Conservation (phyloP, 2,888 invertebrate species). For the Rhingia rostrata region DNA sequence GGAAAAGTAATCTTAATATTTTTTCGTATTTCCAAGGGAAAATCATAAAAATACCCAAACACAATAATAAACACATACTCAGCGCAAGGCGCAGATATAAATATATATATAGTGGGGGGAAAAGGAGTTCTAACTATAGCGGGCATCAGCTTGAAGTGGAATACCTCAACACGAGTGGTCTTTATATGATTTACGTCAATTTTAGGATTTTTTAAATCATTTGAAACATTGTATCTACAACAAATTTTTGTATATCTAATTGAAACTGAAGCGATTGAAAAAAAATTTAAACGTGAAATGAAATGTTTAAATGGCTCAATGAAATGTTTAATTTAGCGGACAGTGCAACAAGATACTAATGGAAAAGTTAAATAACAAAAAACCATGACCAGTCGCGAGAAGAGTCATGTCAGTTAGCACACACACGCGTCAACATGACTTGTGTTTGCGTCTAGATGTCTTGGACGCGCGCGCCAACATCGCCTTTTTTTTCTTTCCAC, state of each 20-base stretch:
- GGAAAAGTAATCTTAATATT: conserved; percentile 50
- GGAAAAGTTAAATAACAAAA: conserved; percentile 78
- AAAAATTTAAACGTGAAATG: not conserved
- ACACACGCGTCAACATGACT: conserved; percentile 60
- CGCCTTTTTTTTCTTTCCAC: conserved; percentile 18
- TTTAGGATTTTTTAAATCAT: conserved; percentile 14
- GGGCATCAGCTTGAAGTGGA: conserved; percentile 43
- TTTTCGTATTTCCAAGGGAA: conserved; percentile 60
- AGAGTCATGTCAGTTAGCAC: conserved; percentile 65
- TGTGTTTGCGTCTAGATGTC: conserved; percentile 69
- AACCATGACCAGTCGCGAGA: conserved; percentile 43
- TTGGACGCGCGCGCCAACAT: conserved; percentile 51
- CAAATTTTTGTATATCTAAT: conserved; percentile 40
- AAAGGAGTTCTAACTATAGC: conserved; percentile 54
- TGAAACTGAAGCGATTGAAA: conserved; percentile 12
- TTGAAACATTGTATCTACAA: conserved; percentile 21
- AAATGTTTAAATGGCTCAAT: conserved; percentile 52
- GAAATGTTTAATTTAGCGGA: conserved; percentile 70
- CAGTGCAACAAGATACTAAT: conserved; percentile 76
- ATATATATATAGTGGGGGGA: conserved; percentile 19
- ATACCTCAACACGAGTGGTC: conserved; percentile 45
- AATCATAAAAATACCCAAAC: conserved; percentile 62
- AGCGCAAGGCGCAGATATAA: conserved; percentile 35
- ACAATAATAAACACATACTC: conserved; percentile 59
- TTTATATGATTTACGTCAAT: conserved; percentile 56